These are phyloP conservation scores for Drosophila bunnanda DNA, from an alignment of 2,888 invertebrate species.

Conservation along the genomic window DNA sequence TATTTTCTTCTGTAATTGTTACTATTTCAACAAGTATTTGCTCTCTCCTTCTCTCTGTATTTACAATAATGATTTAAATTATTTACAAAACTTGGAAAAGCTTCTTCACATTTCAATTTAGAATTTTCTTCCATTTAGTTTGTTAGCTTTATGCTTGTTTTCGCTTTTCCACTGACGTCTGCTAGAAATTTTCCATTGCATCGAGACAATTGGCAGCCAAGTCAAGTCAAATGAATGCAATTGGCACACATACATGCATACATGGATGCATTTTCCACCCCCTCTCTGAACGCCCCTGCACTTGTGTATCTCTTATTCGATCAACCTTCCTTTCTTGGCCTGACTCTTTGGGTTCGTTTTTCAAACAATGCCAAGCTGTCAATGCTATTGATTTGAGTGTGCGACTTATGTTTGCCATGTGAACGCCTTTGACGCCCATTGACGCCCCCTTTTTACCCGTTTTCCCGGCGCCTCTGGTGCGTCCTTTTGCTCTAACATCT, in stretches of 20 bases:
- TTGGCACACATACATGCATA: constrained; percentile 51
- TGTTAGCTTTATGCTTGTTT: constrained; percentile 31
- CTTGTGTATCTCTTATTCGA: constrained; percentile 40
- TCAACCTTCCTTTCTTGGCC: constrained; percentile 49
- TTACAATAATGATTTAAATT: constrained; percentile 1
- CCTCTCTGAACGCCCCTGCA: not conserved
- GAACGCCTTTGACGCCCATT: constrained; percentile 63
- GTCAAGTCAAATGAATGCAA: constrained; percentile 79
- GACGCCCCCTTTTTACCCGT: not conserved
- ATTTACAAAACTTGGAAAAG: constrained; percentile 15
- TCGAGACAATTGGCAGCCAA: constrained; percentile 77
- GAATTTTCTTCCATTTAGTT: constrained; percentile 29
- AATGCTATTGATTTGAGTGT: constrained; percentile 77
- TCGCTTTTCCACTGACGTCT: constrained; percentile 61
- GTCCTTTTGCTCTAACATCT: constrained; percentile 1
- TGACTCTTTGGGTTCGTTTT: constrained; percentile 45
- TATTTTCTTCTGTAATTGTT: not conserved
- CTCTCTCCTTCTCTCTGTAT: not conserved
- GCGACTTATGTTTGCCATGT: constrained; percentile 79
- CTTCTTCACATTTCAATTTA: constrained; percentile 14
- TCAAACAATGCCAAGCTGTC: constrained; percentile 64
- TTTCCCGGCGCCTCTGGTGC: not conserved
- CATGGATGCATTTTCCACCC: not conserved
- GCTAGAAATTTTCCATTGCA: constrained; percentile 74
- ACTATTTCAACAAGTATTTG: not conserved